These are phyloP conservation scores for Invenusta paracnida DNA, from an alignment of 2,888 invertebrate genomes.

Conservation along the genomic window DNA sequence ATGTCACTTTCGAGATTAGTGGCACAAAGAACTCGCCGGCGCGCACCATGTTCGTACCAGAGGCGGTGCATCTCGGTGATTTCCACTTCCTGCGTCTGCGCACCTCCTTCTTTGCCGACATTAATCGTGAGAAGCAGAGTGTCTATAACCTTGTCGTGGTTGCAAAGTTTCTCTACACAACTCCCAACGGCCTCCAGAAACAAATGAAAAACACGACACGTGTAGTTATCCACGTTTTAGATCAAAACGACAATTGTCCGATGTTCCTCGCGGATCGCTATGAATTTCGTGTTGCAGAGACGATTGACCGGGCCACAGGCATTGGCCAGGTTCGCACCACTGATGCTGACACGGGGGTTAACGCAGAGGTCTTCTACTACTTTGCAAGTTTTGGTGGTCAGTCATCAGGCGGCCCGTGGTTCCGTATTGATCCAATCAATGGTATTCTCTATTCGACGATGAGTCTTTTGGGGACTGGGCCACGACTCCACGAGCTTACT, in stretches of 20 bases:
- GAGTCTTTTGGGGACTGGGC: not conserved
- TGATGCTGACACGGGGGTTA: conserved; percentile 36
- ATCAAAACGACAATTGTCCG: conserved; percentile 43
- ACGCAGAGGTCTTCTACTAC: conserved; percentile 30
- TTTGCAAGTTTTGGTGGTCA: not conserved
- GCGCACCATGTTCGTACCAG: conserved; percentile 18
- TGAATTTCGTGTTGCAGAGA: conserved; percentile 26
- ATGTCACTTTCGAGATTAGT: not conserved
- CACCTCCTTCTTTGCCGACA: conserved; percentile 32
- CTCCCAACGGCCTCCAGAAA: too few relatives aligned
- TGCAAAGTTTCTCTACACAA: conserved; percentile 19
- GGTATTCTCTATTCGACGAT: conserved; percentile 18
- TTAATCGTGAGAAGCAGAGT: conserved; percentile 32
- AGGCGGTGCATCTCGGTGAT: conserved; percentile 39
- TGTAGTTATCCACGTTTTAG: conserved; percentile 39
- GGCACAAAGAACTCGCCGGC: not conserved
- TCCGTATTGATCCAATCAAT: conserved; percentile 20
- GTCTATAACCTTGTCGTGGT: conserved; percentile 24
- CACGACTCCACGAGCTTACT: not conserved
- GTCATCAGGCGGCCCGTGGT: not conserved
- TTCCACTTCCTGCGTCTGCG: conserved; percentile 37
- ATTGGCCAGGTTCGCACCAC: conserved; percentile 28
- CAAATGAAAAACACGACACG: not conserved
- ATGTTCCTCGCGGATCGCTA: conserved; percentile 26
- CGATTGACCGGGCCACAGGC: not conserved